Conservation (phyloP, 1,140 invertebrate species). For the Metaphire vulgaris region DNA sequence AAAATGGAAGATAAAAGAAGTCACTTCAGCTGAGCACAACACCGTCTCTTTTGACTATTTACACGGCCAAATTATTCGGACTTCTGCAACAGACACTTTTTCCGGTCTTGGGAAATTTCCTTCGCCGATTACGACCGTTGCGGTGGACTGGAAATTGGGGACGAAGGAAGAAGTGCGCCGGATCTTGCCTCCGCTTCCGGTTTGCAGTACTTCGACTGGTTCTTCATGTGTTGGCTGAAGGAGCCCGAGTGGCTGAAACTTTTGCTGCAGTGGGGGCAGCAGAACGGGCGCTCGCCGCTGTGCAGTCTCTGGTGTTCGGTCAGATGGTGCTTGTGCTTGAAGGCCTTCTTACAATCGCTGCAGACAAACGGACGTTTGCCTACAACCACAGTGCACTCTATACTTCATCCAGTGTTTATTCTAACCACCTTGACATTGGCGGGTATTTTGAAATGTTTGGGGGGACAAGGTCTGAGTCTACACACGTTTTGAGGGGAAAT, state of each 20-base stretch:
- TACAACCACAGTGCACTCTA: constrained; percentile 46
- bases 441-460: too few species aligned
- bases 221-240: constrained; percentile 99
- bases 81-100: background rate
- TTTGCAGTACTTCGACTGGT: constrained; percentile 65
- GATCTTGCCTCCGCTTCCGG: background rate
- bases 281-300: constrained; percentile 96
- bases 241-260: constrained; percentile 98
- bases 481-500: too few species aligned
- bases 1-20: background rate
- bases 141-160: background rate
- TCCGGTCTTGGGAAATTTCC: background rate
- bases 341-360: constrained; percentile 94
- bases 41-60: background rate
- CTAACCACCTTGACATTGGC: too few species aligned
- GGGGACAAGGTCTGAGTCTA: too few species aligned
- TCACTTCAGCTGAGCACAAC: background rate
- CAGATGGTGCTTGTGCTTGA: constrained; percentile 99
- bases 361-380: constrained; percentile 98
- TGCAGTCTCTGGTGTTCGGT: constrained; percentile 97
- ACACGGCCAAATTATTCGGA: background rate
- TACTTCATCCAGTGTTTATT: background rate
- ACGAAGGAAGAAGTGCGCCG: background rate
- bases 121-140: background rate
- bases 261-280: constrained; percentile 97